Percentiles rank a stretch among this genome's conserved stretches.
These are phyloP conservation scores for Andrena chrysosceles DNA, from an alignment of 2,888 invertebrate genomes.

Conservation along the genomic window DNA sequence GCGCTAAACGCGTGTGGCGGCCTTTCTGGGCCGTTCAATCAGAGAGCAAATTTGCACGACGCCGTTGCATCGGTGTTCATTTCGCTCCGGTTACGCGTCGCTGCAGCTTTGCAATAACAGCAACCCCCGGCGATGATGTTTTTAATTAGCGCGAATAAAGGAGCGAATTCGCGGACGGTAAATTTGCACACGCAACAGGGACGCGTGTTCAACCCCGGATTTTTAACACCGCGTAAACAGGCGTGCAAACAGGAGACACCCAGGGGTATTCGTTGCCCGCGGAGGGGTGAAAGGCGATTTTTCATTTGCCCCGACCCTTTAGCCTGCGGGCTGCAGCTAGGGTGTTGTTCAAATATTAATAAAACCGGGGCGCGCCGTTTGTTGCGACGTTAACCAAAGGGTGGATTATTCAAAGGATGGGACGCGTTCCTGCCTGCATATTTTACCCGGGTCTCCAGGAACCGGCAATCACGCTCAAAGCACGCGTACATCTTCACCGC, in stretches of 20 bases:
- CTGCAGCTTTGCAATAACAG: neutral
- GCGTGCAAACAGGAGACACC: constrained; percentile 6
- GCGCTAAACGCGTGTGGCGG: neutral
- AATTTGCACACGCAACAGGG: constrained; percentile 25
- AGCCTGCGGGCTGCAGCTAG: neutral
- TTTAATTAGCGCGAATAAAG: constrained; percentile 40
- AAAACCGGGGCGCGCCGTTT: constrained; percentile 12
- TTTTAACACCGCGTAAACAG: constrained; percentile 20
- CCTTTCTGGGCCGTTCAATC: neutral
- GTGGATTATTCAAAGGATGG: neutral
- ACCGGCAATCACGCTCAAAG: constrained; percentile 8
- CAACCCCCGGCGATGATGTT: neutral
- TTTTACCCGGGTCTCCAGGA: neutral
- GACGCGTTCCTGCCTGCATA: neutral
- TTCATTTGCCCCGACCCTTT: neutral
- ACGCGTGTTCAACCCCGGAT: neutral
- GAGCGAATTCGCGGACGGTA: constrained; percentile 10
- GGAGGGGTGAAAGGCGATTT: constrained; percentile 11
- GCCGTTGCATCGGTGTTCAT: neutral
- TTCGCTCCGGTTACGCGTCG: too few species aligned
- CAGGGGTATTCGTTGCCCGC: neutral
- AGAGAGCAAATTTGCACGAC: constrained; percentile 2
- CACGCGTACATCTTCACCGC: neutral
- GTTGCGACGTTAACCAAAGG: constrained; percentile 2
- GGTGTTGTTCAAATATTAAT: constrained; percentile 36